Conservation (phyloP, 2,797 vertebrate species). For the Anniella stebbinsi region DNA sequence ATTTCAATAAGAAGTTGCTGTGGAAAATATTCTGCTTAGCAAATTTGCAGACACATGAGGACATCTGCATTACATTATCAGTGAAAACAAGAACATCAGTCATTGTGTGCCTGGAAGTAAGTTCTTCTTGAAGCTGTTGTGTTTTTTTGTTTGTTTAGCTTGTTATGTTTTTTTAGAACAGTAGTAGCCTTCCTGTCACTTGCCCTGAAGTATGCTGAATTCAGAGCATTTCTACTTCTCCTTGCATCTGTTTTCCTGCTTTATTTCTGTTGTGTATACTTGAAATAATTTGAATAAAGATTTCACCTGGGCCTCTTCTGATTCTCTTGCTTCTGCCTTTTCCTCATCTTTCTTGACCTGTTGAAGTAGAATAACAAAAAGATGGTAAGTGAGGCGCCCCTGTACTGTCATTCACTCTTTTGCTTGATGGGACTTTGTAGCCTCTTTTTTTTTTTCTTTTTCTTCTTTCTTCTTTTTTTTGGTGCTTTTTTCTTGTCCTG, state of each 20-base stretch:
- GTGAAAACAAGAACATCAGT: background rate
- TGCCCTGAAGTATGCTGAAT: conserved; percentile 73
- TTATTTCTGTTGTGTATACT: conserved; percentile 80
- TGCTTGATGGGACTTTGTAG: conserved; percentile 83
- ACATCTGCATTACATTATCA: background rate
- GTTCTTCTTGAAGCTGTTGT: conserved; percentile 41
- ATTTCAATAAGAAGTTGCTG: conserved; percentile 20
- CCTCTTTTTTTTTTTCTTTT: conserved; percentile 66
- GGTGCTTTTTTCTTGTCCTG: conserved; percentile 56
- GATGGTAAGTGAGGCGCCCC: conserved; percentile 95
- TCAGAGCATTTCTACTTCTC: conserved; percentile 70
- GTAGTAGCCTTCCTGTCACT: conserved; percentile 46
- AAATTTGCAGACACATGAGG: background rate
- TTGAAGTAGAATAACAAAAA: conserved; percentile 98
- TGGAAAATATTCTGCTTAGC: conserved; percentile 20
- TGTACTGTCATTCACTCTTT: conserved; percentile 80
- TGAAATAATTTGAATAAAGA: conserved; percentile 81
- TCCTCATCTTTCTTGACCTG: conserved; percentile 87
- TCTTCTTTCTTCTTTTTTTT: conserved; percentile 56
- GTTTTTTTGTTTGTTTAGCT: background rate
- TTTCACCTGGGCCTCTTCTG: conserved; percentile 82
- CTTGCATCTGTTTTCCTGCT: conserved; percentile 76
- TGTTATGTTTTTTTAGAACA: conserved; percentile 9
- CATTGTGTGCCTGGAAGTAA: conserved; percentile 12
- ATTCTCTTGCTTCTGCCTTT: conserved; percentile 85